A percentile compares a stretch with the other conserved stretches of the same genome.
These are phyloP conservation scores for Malacosoma neustria DNA, from an alignment of 2,888 invertebrate genomes.

Conservation along the genomic window DNA sequence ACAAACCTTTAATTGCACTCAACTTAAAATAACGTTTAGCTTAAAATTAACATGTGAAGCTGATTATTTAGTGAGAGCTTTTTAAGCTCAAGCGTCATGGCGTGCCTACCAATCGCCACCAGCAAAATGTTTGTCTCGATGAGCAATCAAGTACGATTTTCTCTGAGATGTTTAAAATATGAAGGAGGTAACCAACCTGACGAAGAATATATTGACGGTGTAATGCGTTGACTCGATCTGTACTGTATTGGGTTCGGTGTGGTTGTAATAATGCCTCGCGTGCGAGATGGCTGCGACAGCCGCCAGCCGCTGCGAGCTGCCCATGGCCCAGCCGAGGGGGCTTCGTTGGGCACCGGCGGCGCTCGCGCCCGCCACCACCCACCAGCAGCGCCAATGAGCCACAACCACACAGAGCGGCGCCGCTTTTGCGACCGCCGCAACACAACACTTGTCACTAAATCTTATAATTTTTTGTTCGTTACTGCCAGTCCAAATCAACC, in stretches of 20 bases:
- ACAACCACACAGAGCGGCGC: conserved; percentile 47
- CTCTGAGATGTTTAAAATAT: no score
- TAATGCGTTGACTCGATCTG: conserved; percentile 47
- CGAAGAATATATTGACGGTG: conserved; percentile 80
- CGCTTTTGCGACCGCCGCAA: conserved; percentile 46
- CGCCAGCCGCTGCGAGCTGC: conserved; percentile 78
- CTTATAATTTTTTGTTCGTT: not conserved
- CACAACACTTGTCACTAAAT: conserved; percentile 9
- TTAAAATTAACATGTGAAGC: no score
- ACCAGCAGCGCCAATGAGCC: conserved; percentile 55
- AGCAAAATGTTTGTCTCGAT: no score
- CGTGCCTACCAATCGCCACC: no score
- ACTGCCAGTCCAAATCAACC: not conserved
- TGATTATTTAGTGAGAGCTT: no score
- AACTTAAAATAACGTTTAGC: no score
- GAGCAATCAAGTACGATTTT: no score
- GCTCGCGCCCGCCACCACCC: conserved; percentile 48
- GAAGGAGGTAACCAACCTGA: conserved; percentile 89
- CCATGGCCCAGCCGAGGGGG: conserved; percentile 77
- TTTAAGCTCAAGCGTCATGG: no score
- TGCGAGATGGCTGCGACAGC: conserved; percentile 69
- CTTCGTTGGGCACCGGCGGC: conserved; percentile 60
- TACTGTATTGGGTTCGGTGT: conserved; percentile 52
- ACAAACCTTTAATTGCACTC: no score
- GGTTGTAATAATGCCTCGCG: conserved; percentile 56